Base-by-base conservation (phyloP, 2,113 vertebrate genomes). In the Pollachius pollachius region DNA sequence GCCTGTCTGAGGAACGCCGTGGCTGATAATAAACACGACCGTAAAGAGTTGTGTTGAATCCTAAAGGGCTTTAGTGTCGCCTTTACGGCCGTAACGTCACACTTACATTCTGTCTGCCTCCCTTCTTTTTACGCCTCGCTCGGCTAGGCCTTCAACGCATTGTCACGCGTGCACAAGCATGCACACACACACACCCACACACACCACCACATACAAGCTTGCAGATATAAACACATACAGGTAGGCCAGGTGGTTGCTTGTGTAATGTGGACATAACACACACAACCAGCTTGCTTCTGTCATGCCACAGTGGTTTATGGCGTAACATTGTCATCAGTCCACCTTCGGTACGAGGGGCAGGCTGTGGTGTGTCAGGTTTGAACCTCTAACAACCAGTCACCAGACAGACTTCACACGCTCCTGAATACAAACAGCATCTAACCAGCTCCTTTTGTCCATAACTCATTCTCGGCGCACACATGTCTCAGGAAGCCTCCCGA, bases 401-500 rank as follows among this genome's bases (percentile, higher is more conserved):
- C 19, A 6, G 9, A 54, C 12, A 3, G 12, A 11, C 52, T 13
- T 8, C 52, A 54, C 12, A 16, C 52, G 6, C 12, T 12, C 63
- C 15, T 30, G 86, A 84, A 88, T 89, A 86, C 81, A 81, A 88
- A 88, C 85, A 54, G 58, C 68, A 34, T 76, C 70, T 83, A 72
- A 81, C 72, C 64, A 48, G 25, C 66, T 0, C 62, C 73, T 19
- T 58, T 8, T n/a, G 25, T 62, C 64, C 71, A 66, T 7, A 11
- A 13, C 66, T 78, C 68, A 0, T 59, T 52, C 57, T 62, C 11
- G 12, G 9, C 41, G 12, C 41, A 48, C 41, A 48, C 11, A 23
- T 23, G 23, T 48, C 41, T 9, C 41, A 48, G 41, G 8, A 48
- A 48, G 41, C 41, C 8, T 13, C 41, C 41, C 41, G 6, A 13